A percentile compares a stretch with the other conserved stretches of the same genome.
Evolutionary conservation across 2,113 vertebrate genomes (phyloP).

Genomic region (Dissostichus mawsoni): DNA sequence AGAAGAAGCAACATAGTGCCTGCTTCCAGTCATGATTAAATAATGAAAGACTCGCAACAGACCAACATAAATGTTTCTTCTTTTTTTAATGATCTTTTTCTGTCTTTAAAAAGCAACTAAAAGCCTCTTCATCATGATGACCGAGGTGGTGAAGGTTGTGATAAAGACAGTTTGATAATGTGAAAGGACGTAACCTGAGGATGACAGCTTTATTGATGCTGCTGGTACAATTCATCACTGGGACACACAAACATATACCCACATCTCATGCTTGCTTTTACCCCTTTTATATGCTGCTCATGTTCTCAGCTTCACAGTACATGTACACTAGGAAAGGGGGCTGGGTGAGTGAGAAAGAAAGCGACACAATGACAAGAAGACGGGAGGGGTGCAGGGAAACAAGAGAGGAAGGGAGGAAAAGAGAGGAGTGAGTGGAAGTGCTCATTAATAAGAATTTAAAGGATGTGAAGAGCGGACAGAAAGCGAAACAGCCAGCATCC

Average conservation of each 20-base stretch:
- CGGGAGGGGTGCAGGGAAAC: constrained; percentile 9
- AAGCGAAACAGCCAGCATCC: constrained; percentile 16
- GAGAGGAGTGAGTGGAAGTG: constrained; percentile 56
- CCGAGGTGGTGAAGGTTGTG: constrained; percentile 6
- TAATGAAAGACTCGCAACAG: background rate
- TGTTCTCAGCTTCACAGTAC: constrained; percentile 40
- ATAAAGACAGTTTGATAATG: constrained; percentile 28
- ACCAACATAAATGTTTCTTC: background rate
- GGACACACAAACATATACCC: constrained; percentile 9
- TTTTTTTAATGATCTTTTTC: background rate
- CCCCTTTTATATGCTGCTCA: constrained; percentile 48
- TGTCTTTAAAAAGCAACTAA: background rate
- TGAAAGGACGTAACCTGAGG: constrained; percentile 42
- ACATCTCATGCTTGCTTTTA: background rate
- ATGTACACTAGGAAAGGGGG: constrained; percentile 13
- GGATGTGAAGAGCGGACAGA: constrained; percentile 54
- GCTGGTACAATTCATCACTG: constrained; percentile 11
- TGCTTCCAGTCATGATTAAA: background rate
- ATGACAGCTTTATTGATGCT: constrained; percentile 16
- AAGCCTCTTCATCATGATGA: background rate
- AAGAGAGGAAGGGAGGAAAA: constrained; percentile 27
- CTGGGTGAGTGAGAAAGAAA: constrained; percentile 15
- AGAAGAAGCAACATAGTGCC: background rate
- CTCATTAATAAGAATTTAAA: constrained; percentile 71
- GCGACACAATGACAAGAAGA: constrained; percentile 35